phyloP scores from a whole-genome alignment of 2,797 vertebrate genomes.

The Chromobotia macracanthus region DNA sequence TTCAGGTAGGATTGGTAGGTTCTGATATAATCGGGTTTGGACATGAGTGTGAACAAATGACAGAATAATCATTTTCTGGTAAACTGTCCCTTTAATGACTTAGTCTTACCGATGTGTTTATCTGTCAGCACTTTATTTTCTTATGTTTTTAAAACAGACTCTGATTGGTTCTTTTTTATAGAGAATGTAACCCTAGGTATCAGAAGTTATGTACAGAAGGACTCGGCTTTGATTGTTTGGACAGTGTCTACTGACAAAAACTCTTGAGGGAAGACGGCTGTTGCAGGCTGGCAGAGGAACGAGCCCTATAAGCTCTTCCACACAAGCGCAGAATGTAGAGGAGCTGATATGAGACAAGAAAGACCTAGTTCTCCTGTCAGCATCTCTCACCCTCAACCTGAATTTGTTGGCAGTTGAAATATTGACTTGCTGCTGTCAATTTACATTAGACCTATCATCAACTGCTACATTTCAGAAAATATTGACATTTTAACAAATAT shows the following conservation, averaged over 20 bases:
- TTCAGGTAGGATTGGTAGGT: background rate
- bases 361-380: conserved; percentile 44
- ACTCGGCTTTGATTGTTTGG: conserved; percentile 6
- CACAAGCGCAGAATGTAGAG: conserved; percentile 35
- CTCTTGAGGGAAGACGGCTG: conserved; percentile 29
- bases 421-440: conserved; percentile 53
- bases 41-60: background rate
- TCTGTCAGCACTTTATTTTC: background rate
- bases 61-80: too few relatives aligned
- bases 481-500: conserved; percentile 51
- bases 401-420: conserved; percentile 46
- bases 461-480: background rate
- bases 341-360: conserved; percentile 49
- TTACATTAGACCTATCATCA: conserved; percentile 49
- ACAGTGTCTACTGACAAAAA: conserved; percentile 8
- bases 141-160: background rate
- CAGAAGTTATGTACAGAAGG: conserved; percentile 1
- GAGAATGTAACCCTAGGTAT: conserved; percentile 26
- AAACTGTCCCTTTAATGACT: too few relatives aligned
- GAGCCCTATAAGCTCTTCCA: conserved; percentile 30
- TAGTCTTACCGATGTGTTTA: too few relatives aligned
- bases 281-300: background rate
- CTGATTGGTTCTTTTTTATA: background rate
- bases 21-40: conserved; percentile 61
- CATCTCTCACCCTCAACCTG: conserved; percentile 52